phyloP scores from a whole-genome alignment of 2,797 vertebrate species.

The Petrocephalus sullivani region DNA sequence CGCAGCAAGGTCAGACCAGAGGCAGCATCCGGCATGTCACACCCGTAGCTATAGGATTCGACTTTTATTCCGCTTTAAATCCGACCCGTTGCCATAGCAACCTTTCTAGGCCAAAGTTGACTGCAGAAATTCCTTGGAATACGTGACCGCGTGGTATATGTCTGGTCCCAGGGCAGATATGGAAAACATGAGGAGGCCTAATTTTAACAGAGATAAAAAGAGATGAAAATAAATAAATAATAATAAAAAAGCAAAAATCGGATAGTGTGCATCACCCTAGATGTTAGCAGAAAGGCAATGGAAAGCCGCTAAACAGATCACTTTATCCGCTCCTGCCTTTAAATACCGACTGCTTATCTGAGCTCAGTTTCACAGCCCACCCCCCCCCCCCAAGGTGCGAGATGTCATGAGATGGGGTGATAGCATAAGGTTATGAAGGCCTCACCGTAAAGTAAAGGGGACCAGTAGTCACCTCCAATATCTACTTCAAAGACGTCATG shows the following conservation, averaged over 20 bases:
- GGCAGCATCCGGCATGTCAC: neutral
- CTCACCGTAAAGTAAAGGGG: neutral
- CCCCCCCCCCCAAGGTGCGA: neutral
- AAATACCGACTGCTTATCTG: neutral
- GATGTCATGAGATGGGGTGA: neutral
- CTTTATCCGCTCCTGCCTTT: neutral
- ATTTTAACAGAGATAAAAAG: neutral
- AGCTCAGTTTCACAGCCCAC: neutral
- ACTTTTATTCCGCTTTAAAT: constrained; percentile 59
- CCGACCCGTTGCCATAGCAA: constrained; percentile 69
- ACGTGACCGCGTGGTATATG: neutral
- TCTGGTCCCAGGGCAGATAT: neutral
- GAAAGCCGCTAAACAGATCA: neutral
- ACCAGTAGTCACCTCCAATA: neutral
- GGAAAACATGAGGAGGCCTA: neutral
- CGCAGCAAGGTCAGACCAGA: constrained; percentile 7
- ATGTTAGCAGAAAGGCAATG: neutral
- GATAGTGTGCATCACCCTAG: neutral
- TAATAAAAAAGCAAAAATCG: neutral
- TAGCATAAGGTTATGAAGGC: too few relatives aligned
- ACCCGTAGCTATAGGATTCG: constrained; percentile 57
- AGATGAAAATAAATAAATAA: neutral
- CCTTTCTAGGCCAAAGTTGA: constrained; percentile 59
- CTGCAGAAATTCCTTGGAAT: constrained; percentile 24
- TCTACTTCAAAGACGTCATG: neutral